A percentile compares a stretch with the other conserved stretches of the same genome.
These are phyloP conservation scores for Thamnophis sirtalis DNA, from an alignment of 2,113 vertebrate genomes.

Conservation along the genomic window DNA sequence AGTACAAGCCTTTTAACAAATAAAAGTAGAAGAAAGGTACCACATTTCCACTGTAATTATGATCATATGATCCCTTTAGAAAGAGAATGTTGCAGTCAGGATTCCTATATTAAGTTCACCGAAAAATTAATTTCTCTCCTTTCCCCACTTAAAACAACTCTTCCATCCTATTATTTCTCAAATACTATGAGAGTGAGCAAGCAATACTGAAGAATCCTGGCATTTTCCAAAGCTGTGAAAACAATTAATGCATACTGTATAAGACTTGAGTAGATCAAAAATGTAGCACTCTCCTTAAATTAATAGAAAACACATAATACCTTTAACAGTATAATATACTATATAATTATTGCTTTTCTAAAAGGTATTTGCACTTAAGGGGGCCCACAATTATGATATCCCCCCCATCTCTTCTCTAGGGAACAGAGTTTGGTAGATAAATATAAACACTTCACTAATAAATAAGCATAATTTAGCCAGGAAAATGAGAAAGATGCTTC, in stretches of 20 bases:
- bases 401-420: background rate
- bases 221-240: background rate
- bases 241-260: background rate
- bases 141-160: background rate
- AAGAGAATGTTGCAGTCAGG: background rate
- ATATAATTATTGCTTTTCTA: background rate
- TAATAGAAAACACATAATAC: background rate
- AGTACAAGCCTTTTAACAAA: background rate
- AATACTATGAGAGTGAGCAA: background rate
- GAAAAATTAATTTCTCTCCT: background rate
- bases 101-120: background rate
- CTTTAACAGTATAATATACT: background rate
- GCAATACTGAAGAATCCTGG: background rate
- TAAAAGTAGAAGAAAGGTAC: background rate
- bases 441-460: constrained; percentile 6
- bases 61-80: background rate
- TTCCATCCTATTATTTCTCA: background rate
- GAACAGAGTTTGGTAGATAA: background rate
- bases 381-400: background rate
- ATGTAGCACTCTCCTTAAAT: background rate
- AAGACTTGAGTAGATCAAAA: background rate
- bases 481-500: background rate
- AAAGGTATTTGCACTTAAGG: background rate
- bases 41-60: background rate
- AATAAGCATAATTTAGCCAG: background rate